phyloP scores from a whole-genome alignment of 2,797 vertebrate genomes.

The Graptemys geographica region DNA sequence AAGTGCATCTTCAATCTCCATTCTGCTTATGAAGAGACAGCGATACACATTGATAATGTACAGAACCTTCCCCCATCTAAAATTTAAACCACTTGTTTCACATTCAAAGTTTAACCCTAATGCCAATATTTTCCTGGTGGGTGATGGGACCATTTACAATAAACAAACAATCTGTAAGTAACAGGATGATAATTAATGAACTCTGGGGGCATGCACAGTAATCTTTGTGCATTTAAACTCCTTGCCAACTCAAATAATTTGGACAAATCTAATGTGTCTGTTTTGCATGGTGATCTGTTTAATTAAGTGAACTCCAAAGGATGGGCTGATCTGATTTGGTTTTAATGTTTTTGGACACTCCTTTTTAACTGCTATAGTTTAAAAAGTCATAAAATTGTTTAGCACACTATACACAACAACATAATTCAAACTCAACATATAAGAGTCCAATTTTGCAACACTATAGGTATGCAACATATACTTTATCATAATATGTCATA shows the following conservation, averaged over 20 bases:
- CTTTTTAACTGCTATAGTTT: background rate
- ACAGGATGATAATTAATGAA: background rate
- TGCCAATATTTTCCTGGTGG: background rate
- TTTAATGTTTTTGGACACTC: background rate
- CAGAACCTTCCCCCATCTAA: background rate
- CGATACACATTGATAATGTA: background rate
- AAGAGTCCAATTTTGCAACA: background rate
- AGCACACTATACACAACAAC: background rate
- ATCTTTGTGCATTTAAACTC: background rate
- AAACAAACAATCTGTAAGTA: background rate
- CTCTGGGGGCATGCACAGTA: background rate
- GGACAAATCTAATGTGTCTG: background rate
- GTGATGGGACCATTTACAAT: background rate
- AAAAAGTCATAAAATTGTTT: background rate
- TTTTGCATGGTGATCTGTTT: background rate
- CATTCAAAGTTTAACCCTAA: background rate
- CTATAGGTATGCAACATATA: background rate
- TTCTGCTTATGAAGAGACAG: background rate
- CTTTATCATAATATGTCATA: background rate
- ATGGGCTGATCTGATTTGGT: background rate
- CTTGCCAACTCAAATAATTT: slow-evolving; percentile 1
- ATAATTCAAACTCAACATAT: background rate
- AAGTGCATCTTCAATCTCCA: background rate
- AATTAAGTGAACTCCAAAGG: background rate
- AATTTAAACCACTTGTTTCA: background rate